Evolutionary conservation across 2,888 invertebrate species (phyloP).

Genomic region (Mythimna pallens): DNA sequence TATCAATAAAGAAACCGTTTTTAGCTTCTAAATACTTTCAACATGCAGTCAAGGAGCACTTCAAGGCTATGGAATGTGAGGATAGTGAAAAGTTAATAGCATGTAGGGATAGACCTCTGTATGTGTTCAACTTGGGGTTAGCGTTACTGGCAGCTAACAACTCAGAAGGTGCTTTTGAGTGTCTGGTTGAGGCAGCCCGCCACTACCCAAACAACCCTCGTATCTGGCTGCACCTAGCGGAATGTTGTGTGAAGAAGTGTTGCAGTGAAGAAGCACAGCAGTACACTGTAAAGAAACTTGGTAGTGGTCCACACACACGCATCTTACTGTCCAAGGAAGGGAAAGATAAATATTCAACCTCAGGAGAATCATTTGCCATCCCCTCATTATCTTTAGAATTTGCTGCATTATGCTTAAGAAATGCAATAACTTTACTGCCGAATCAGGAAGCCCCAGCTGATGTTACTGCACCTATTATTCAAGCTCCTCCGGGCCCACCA

Average conservation of each 20-base stretch:
- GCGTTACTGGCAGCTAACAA: constrained; percentile 95
- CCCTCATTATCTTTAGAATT: constrained; percentile 97
- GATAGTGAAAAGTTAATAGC: constrained; percentile 83
- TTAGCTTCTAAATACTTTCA: constrained; percentile 95
- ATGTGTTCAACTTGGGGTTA: constrained; percentile 96
- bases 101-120: constrained; percentile 90
- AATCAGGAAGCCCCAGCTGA: constrained; percentile 86
- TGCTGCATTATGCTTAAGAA: constrained; percentile 96
- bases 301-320: constrained; percentile 86
- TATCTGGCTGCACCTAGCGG: constrained; percentile 97
- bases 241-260: constrained; percentile 95
- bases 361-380: constrained; percentile 95
- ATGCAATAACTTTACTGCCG: constrained; percentile 94
- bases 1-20: constrained; percentile 95
- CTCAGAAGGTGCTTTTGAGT: constrained; percentile 96
- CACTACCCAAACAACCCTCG: constrained; percentile 96
- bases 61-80: constrained; percentile 84
- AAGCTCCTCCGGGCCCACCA: constrained; percentile 92
- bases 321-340: constrained; percentile 82
- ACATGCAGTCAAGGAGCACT: constrained; percentile 94
- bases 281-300: constrained; percentile 85
- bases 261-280: constrained; percentile 90
- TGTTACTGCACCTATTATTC: constrained; percentile 77
- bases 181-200: constrained; percentile 96
- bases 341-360: constrained; percentile 83